Percentiles rank a stretch among this genome's conserved stretches.
Conservation (phyloP, 2,113 vertebrate species). For the Conger conger region DNA sequence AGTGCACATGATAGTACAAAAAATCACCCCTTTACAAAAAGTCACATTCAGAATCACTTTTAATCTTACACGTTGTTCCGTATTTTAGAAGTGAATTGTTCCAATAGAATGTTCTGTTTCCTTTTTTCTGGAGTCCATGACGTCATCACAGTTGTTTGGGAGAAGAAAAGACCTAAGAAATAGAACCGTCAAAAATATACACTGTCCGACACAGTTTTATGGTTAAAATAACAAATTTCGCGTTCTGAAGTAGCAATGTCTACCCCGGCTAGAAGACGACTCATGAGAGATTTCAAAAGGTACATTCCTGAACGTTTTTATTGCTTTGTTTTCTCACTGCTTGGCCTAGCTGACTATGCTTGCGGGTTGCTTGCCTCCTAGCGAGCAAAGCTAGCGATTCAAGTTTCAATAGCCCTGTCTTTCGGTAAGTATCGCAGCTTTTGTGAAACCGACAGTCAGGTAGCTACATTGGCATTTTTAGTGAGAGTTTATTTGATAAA, state of each 20-base stretch:
- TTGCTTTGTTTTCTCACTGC: constrained; percentile 27
- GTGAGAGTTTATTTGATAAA: not conserved
- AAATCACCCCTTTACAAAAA: not conserved
- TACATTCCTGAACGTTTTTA: constrained; percentile 23
- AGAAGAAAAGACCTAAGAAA: constrained; percentile 54
- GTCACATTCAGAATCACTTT: not conserved
- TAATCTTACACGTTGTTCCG: not conserved
- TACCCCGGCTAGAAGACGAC: constrained; percentile 89
- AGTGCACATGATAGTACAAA: not conserved
- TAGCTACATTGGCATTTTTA: not conserved
- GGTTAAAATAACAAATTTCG: constrained; percentile 36
- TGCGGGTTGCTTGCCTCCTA: not conserved
- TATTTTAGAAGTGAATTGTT: constrained; percentile 11
- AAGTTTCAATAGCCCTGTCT: not conserved
- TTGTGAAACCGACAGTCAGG: not conserved
- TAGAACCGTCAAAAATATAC: constrained; percentile 41
- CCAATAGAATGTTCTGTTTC: constrained; percentile 10
- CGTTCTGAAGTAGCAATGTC: constrained; percentile 74
- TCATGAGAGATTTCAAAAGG: constrained; percentile 98
- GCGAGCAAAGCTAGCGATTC: not conserved
- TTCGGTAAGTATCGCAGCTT: not conserved
- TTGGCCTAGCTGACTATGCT: constrained; percentile 41
- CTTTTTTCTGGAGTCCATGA: constrained; percentile 39
- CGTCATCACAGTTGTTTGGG: constrained; percentile 68
- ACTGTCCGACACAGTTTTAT: constrained; percentile 42